Base-by-base conservation (phyloP, 2,113 vertebrate species). In the Rhinogobius similis region DNA sequence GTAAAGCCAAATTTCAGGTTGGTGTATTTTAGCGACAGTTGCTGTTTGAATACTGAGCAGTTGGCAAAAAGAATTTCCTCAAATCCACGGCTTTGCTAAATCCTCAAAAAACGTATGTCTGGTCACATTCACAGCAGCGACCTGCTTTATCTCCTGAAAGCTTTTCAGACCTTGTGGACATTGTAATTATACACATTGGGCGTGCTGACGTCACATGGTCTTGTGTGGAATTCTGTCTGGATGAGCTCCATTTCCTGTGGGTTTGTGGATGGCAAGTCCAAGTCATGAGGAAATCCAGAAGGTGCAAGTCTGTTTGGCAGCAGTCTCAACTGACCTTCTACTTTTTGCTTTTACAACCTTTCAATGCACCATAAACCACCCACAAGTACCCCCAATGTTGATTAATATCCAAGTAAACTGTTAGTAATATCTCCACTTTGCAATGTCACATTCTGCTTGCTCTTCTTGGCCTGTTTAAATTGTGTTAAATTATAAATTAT, bases 121-220 rank as follows among this genome's bases (percentile, higher is more conserved):
- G 79, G 82, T 77, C 80, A 75, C 75, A 82, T 61, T 74, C 67
- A 82, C 39, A 67, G 55, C 58, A 46, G 26, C 67, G 44, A 20
- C 21, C 52, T 26, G 65, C 72, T 82, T 70, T 65, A 79, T 83
- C 48, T 38, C 62, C 38, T 70, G 66, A 56, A 63, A 65, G 46
- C 78, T 63, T 50, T 64, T 67, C 58, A 27, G 9, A 78, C 62
- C 68, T 83, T 90, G 86, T 86, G 86, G 87, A 90, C 78, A 69
- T 67, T 67, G 86, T 90, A 92, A 92, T 92, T 84, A 90, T 87
- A 91, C 85, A 84, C 70, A 82, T 88, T 73, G 88, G 82, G 79
- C 80, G 48, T n/a, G 32, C 83, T 92, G 88, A 93, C 90, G 90
- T 92, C 90, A 93, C 78, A 76, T 77, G 84, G 84, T 80, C 88